Base-by-base conservation (phyloP, 2,888 invertebrate species). In the Metellina segmentata region DNA sequence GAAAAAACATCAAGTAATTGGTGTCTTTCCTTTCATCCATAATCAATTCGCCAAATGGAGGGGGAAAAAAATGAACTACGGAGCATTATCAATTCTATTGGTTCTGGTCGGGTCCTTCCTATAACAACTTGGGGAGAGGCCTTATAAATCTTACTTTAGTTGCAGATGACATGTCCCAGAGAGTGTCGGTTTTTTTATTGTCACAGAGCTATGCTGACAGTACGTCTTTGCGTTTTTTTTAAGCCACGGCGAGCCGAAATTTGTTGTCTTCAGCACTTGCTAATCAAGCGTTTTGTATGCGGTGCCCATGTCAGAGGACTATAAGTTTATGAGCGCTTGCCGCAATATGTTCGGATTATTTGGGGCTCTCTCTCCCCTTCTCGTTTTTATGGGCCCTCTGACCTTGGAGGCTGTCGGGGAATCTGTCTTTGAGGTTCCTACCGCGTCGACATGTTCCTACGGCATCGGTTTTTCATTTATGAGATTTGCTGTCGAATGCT, bases 241-340 rank as follows among this genome's bases (percentile, higher is more conserved):
- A 61, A 78, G 19, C 79, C 61, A 20, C 79, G 16, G 53, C 79
- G 79, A 79, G 61, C 53, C 72, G 78, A 74, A 81, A 88, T 72
- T 70, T 77, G 82, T 79, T 85, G 82, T 85, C 75, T 79, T 90
- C n/a, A 78, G 77, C n/a, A 52, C 19, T 34, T 71, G 85, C 78
- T 90, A 90, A 90, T 90, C 52, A 70, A 90, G 85, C 83, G 53
- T 90, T 90, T 90, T 77, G 89, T 90, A 90, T 90, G 89, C 83
- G 78, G 71, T 70, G 78, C 48, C 53, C 69, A 75, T 78, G 85
- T 79, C 83, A 74, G 13, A 7, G 79, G 19, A 71, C 89, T 89
- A 90, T 90, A 83, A 90, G 89, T 90, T 90, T 90, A 90, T 90
- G 89, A 52, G 53, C 51, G 53, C 52, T 51, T 52, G 78, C 71